Evolutionary conservation across 2,888 invertebrate genomes (phyloP), one percentile per base, ranked within the genome.

Genomic region (Leptinotarsa juncta): DNA sequence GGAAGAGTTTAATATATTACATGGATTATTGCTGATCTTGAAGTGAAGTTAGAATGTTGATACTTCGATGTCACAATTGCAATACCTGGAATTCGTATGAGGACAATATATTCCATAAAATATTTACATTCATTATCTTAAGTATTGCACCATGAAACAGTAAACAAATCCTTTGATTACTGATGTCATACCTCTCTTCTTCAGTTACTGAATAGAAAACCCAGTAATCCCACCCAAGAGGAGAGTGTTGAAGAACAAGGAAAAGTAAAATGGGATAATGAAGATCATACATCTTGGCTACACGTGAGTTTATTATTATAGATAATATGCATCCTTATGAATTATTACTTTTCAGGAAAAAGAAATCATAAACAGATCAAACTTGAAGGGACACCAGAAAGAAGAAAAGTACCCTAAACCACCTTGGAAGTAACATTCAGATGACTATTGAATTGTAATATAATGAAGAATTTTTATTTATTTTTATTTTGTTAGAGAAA

Each of bases 191-290:
- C 32, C 32, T 68, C 20, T 69, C 16, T 71, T 74, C 81, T 83
- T 70, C 71, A 86, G 86, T 80, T 86, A 23, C 77, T 86, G 77
- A 83, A 84, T 77, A 84, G 83, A 75, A 80, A 80, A 26, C 83
- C 83, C 49, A 82, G 82, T 65, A 82, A 82, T 78, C 78, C 82
- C 18, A 72, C 77, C 15, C 79, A 78, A 49, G 81, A 83, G 16
- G 70, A 48, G n/a, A 48, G 42, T n/a, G 50, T 48, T 51, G 71
- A 65, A 62, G 73, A 67, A 66, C 76, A 76, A 65, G 69, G 69
- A 49, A 70, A 67, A 20, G 57, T 60, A 7, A 71, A 74, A 23
- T 70, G 69, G n/a, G 62, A 57, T 51, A 32, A 67, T 14, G 65
- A 67, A 10, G 74, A 78, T 10, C 72, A 73, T 26, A 69, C 70